These are phyloP conservation scores for Clavelina lepadiformis DNA, from an alignment of 23 tunicate species.

Conservation along the genomic window DNA sequence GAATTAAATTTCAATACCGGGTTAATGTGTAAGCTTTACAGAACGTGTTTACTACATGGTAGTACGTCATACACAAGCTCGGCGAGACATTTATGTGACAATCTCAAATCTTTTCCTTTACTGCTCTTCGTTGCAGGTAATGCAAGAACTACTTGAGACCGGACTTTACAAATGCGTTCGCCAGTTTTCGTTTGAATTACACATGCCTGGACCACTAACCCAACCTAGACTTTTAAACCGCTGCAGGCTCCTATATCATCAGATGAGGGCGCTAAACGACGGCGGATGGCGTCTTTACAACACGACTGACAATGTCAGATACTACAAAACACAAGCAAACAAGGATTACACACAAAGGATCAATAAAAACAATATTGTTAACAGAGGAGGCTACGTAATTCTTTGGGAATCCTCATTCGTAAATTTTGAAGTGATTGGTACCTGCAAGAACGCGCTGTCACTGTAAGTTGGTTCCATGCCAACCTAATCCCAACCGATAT, in stretches of 20 bases:
- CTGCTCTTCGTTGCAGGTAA: too few species aligned
- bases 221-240: conserved; percentile 10
- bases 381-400: neutral
- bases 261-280: conserved; percentile 17
- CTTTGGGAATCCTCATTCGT: conserved; percentile 62
- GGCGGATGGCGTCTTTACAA: conserved; percentile 30
- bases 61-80: too few species aligned
- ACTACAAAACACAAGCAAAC: too few species aligned
- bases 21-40: too few species aligned
- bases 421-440: conserved; percentile 25
- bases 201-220: conserved; percentile 30
- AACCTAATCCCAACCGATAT: too few species aligned
- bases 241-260: conserved; percentile 15
- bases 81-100: too few species aligned
- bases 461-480: too few species aligned
- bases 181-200: conserved; percentile 45
- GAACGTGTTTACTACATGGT: too few species aligned
- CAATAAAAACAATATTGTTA: conserved; percentile 1
- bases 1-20: too few species aligned
- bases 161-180: conserved; percentile 61
- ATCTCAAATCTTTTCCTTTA: too few species aligned
- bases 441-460: too few species aligned
- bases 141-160: conserved; percentile 38
- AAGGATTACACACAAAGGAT: conserved; percentile 2
- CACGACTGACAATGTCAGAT: conserved; percentile 46